Conservation (phyloP, 2,797 vertebrate genomes). For the Mus minutoides region DNA sequence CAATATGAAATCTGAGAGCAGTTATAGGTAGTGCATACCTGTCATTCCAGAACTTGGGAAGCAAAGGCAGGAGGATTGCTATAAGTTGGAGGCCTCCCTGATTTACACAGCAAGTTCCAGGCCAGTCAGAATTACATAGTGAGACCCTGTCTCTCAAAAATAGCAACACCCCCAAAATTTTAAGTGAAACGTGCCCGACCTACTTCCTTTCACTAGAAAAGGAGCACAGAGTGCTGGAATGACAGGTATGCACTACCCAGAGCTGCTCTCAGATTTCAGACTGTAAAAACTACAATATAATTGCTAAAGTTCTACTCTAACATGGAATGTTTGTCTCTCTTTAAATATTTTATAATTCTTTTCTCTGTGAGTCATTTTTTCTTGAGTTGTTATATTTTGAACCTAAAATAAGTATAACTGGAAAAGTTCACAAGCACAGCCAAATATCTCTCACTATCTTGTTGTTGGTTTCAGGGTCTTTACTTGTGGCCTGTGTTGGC, state of each 20-base stretch:
- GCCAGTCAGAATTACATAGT: background rate
- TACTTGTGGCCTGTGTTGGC: too few species aligned
- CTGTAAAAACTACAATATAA: background rate
- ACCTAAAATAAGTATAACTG: slow-evolving; percentile 44
- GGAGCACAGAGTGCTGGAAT: background rate
- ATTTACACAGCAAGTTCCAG: background rate
- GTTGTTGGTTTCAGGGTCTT: background rate
- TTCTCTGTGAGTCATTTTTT: background rate
- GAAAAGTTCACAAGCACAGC: background rate
- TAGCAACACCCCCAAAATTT: background rate
- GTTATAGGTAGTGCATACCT: background rate
- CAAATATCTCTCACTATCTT: slow-evolving; percentile 14
- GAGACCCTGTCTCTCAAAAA: background rate
- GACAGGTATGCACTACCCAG: background rate
- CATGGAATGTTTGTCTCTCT: background rate
- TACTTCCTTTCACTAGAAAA: background rate
- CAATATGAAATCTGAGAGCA: background rate
- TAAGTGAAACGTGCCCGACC: background rate
- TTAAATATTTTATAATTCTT: background rate
- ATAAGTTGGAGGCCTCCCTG: background rate
- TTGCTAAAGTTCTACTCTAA: background rate
- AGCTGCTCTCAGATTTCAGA: background rate
- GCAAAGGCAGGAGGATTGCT: background rate
- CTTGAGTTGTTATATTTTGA: slow-evolving; percentile 26
- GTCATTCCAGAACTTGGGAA: background rate